A percentile compares a stretch with the other conserved stretches of the same genome.
These are phyloP conservation scores for Julus scandinavius DNA, from an alignment of 2,888 invertebrate genomes.

Conservation along the genomic window DNA sequence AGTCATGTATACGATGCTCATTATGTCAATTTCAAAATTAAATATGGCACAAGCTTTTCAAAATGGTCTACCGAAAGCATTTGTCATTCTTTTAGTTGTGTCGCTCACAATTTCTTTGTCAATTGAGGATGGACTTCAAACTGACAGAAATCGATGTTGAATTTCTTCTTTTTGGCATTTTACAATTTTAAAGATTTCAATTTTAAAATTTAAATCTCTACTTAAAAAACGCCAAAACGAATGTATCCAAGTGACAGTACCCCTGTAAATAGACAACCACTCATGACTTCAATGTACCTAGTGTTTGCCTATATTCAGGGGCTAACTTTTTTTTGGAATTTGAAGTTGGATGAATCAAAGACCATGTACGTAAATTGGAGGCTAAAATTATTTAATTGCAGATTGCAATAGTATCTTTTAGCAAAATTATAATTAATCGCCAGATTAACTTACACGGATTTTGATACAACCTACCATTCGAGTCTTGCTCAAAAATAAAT, in stretches of 20 bases:
- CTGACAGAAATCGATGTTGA: constrained; percentile 23
- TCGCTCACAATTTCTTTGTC: background rate
- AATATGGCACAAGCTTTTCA: background rate
- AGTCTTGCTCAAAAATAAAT: background rate
- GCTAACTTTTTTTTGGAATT: background rate
- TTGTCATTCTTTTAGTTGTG: background rate
- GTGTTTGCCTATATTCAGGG: background rate
- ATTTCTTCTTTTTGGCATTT: background rate
- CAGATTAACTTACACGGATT: background rate
- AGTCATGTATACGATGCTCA: no score
- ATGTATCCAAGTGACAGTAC: background rate
- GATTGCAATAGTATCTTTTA: background rate
- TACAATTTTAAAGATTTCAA: background rate
- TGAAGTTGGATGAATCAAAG: background rate
- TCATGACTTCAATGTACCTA: background rate
- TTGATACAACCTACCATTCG: background rate
- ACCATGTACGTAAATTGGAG: background rate
- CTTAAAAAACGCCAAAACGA: background rate
- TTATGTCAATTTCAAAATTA: background rate
- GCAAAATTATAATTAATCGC: background rate
- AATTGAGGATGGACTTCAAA: background rate
- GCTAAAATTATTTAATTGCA: background rate
- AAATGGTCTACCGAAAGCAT: background rate
- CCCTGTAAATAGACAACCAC: background rate
- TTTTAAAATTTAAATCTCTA: background rate